These are phyloP conservation scores for Sinonovacula constricta DNA, from an alignment of 1,140 invertebrate genomes.

Conservation along the genomic window DNA sequence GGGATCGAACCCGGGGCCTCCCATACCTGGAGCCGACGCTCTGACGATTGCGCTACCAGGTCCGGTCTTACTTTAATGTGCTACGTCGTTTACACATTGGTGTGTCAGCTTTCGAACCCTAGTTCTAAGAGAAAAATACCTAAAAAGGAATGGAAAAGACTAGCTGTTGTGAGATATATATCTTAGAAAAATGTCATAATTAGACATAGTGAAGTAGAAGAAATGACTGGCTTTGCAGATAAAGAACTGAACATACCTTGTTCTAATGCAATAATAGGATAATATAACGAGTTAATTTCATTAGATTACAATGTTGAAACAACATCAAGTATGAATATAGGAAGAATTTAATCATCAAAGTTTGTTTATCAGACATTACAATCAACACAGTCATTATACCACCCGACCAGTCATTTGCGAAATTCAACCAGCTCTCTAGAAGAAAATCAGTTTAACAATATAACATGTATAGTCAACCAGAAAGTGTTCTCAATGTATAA, in stretches of 20 bases:
- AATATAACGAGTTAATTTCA: not conserved
- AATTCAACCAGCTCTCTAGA: conserved; percentile 8
- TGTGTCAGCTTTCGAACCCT: not conserved
- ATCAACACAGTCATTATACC: conserved; percentile 9
- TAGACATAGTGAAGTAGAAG: not conserved
- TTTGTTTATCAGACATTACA: too few species aligned
- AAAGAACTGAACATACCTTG: too few species aligned
- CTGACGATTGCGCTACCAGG: too few species aligned
- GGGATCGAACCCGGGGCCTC: too few species aligned
- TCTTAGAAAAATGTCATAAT: not conserved
- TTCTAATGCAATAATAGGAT: not conserved
- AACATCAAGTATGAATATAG: not conserved
- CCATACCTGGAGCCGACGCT: too few species aligned
- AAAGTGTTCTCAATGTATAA: not conserved
- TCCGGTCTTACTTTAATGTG: too few species aligned
- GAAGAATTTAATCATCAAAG: not conserved
- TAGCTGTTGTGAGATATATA: not conserved
- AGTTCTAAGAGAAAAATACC: conserved; percentile 6
- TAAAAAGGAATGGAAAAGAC: conserved; percentile 1
- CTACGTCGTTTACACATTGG: not conserved
- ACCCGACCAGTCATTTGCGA: conserved; percentile 8
- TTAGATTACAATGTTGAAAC: not conserved
- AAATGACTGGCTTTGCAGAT: too few species aligned
- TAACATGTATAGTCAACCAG: not conserved
- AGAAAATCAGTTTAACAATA: not conserved